A percentile compares a stretch with the other conserved stretches of the same genome.
phyloP scores from a whole-genome alignment of 1,140 invertebrate species.

The Akabosia matsudoensis region DNA sequence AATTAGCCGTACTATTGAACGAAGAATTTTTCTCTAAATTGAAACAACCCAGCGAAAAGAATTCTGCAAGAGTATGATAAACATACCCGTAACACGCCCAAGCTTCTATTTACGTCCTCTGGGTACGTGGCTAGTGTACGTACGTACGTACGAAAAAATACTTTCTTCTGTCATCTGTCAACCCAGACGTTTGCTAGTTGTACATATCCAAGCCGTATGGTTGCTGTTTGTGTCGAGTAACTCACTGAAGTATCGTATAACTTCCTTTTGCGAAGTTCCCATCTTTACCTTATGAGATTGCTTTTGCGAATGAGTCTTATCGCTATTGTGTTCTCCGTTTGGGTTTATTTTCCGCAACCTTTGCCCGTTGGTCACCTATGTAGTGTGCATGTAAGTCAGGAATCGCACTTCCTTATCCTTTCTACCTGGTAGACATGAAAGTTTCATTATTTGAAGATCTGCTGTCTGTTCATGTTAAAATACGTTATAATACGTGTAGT shows the following conservation, averaged over 20 bases:
- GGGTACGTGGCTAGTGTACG: too few relatives aligned
- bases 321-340: neutral
- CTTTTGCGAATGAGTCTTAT: neutral
- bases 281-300: neutral
- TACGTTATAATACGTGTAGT: neutral
- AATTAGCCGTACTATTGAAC: too few relatives aligned
- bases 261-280: neutral
- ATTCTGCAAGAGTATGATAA: too few relatives aligned
- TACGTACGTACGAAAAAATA: too few relatives aligned
- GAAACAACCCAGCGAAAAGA: too few relatives aligned
- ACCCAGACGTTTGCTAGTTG: neutral
- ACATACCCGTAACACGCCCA: too few relatives aligned
- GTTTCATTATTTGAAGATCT: neutral
- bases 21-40: too few relatives aligned
- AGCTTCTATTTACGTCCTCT: too few relatives aligned
- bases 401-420: neutral
- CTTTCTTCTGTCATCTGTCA: constrained; percentile 8
- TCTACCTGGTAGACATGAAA: neutral
- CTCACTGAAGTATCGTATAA: neutral
- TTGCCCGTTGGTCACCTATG: neutral
- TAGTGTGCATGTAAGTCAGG: neutral
- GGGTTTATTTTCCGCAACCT: neutral
- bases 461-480: neutral
- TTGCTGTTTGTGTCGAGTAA: neutral
- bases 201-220: too few relatives aligned